Evolutionary conservation across 2,797 vertebrate species (phyloP), one percentile per base, ranked within the genome.

Genomic region (Eulemur coronatus): DNA sequence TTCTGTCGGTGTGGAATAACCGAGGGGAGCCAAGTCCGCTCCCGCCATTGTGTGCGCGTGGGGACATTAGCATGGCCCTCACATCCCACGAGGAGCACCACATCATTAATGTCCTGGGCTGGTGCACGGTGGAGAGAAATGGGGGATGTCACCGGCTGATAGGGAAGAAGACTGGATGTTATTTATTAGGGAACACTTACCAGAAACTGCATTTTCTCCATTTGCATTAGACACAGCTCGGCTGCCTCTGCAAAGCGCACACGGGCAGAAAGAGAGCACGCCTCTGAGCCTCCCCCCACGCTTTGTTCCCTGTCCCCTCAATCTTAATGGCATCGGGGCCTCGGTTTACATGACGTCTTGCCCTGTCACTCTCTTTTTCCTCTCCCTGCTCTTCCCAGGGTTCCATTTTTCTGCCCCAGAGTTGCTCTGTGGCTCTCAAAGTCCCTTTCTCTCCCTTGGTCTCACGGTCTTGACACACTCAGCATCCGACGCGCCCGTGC

Each of bases 21-120:
- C 52, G 94, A 96, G 97, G 87, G 0, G 0, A 48, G 88, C 97
- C 15, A 50, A 69, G 65, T 95, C 92, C 7, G 94, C 97, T 94
- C 98, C 97, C 98, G 98, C 98, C 98, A 98, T 98, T 97, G 98
- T 98, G 98, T 97, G 96, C 84, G 93, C 61, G 72, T 85, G 43
- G 85, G 76, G 96, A 89, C 96, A 96, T 97, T 98, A 98, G 98
- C 98, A 98, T 98, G 98, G 98, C 46, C 95, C 57, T 98, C 98
- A 97, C 98, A 98, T 98, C 98, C 97, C 96, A 15, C 85, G 94
- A 97, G 98, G 97, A 98, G 98, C 96, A 96, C 96, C 98, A 98
- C 98, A 98, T 98, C 98, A 98, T 98, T 99, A 98, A 98, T 93
- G 98, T 98, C 98, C 98, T 98, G 97, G 98, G 98, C 98, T 98